A percentile compares a stretch with the other conserved stretches of the same genome.
These are phyloP conservation scores for Leucoraja ocellata DNA, from an alignment of 2,797 vertebrate species.

Conservation along the genomic window DNA sequence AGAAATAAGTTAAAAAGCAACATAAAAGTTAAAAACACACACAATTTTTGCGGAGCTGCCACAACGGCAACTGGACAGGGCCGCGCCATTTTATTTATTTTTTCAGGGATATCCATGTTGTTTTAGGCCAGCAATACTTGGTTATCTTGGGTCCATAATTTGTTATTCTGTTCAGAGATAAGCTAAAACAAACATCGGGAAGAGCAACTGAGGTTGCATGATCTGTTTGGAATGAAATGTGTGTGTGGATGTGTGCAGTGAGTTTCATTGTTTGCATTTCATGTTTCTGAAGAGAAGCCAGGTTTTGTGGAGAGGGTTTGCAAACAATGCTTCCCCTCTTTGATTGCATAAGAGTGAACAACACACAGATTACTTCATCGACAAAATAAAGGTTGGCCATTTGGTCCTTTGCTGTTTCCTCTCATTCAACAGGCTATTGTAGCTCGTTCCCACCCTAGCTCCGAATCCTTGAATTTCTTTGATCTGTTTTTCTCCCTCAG, in stretches of 20 bases:
- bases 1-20: too few species aligned
- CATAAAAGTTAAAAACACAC: too few species aligned
- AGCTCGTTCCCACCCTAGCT: not conserved
- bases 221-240: not conserved
- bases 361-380: not conserved
- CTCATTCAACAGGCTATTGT: not conserved
- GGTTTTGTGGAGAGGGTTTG: not conserved
- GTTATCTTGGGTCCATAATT: constrained; percentile 13
- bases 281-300: not conserved
- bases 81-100: too few species aligned
- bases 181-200: constrained; percentile 4
- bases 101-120: not conserved
- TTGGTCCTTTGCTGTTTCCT: not conserved
- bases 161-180: constrained; percentile 21
- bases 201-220: not conserved
- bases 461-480: not conserved
- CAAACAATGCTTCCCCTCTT: not conserved
- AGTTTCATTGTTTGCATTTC: not conserved
- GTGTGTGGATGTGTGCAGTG: not conserved
- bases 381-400: not conserved
- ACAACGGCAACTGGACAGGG: too few species aligned
- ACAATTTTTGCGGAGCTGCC: too few species aligned
- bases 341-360: not conserved
- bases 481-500: not conserved
- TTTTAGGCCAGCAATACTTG: not conserved